phyloP scores from a whole-genome alignment of 2,113 vertebrate species.

The Rhinoderma darwinii region DNA sequence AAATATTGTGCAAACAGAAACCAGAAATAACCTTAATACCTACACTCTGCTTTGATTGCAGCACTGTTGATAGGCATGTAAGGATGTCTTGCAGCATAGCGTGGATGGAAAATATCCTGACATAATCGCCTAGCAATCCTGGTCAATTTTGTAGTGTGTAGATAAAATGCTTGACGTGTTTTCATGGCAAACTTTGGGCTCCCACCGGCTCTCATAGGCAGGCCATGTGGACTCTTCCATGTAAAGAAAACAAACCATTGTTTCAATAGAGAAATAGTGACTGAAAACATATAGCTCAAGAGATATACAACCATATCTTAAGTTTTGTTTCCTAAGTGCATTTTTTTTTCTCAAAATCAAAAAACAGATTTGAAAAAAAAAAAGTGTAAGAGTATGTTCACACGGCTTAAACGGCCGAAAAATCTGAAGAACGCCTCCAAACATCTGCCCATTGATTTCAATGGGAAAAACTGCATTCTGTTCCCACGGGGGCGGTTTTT shows the following conservation, averaged over 20 bases:
- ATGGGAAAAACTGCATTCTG: too few relatives aligned
- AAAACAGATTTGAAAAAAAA: too few relatives aligned
- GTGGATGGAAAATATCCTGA: conserved; percentile 88
- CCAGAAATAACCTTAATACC: conserved; percentile 61
- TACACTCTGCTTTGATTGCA: conserved; percentile 96
- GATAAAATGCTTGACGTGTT: conserved; percentile 94
- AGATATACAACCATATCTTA: too few relatives aligned
- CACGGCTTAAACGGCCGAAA: too few relatives aligned
- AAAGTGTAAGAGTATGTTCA: too few relatives aligned
- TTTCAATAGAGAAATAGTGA: background rate
- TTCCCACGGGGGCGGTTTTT: too few relatives aligned
- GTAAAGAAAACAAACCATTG: background rate
- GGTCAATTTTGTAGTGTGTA: conserved; percentile 89
- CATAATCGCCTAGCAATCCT: conserved; percentile 88
- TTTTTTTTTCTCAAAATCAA: too few relatives aligned
- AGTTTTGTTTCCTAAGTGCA: too few relatives aligned
- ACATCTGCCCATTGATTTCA: too few relatives aligned
- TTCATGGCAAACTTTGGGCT: conserved; percentile 98
- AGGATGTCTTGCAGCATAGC: conserved; percentile 87
- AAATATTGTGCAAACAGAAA: background rate
- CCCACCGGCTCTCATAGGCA: conserved; percentile 85
- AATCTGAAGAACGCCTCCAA: too few relatives aligned
- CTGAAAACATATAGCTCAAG: too few relatives aligned
- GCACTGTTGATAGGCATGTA: conserved; percentile 92
- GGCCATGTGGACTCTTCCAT: conserved; percentile 86